Base-by-base conservation (phyloP, 2,888 invertebrate genomes). In the Oligia fasciuncula region DNA sequence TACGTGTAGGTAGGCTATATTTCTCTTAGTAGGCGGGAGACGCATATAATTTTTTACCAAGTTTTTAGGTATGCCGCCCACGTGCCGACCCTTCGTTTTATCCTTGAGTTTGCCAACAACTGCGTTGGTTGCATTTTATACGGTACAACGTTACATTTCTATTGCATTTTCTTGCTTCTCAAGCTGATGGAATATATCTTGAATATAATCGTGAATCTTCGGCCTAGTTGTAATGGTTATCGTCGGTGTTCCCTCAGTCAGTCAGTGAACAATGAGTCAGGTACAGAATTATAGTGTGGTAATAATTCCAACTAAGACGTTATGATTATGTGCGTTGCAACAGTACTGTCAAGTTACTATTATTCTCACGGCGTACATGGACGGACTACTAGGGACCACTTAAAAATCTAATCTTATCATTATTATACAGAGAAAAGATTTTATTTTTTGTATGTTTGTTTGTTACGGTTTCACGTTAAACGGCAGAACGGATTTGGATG, bases 81-180 rank as follows among this genome's bases (percentile, higher is more conserved):
- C 95, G 96, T 93, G 78, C 83, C 76, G 84, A 84, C 92, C 93
- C 92, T 91, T 88, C 92, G 87, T 88, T 92, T 87, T 91, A 93
- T 93, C 90, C 92, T 87, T 83, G 82, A 91, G 91, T 93, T 93
- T 93, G 90, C 90, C 87, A 90, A 92, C 92, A 92, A 92, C 91
- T 93, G 93, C 91, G 92, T 90, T 91, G 84, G 92, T 90, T 94
- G 95, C 95, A 94, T 95, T 94, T 94, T 94, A 92, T 93, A 91
- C 87, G 91, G 88, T 87, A 90, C 87, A 54, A 73, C 72, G 75
- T 77, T 60, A 76, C 79, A 78, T 79, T 83, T 75, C 75, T 79
- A 76, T 80, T 85, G 83, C 79, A 80, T 77, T 81, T 80, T 68
- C 74, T 79, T 57, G 43, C 49, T 82, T 84, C 80, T 75, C 54